Evolutionary conservation across 2,888 invertebrate genomes (phyloP).

Genomic region (Orthosia cruda): DNA sequence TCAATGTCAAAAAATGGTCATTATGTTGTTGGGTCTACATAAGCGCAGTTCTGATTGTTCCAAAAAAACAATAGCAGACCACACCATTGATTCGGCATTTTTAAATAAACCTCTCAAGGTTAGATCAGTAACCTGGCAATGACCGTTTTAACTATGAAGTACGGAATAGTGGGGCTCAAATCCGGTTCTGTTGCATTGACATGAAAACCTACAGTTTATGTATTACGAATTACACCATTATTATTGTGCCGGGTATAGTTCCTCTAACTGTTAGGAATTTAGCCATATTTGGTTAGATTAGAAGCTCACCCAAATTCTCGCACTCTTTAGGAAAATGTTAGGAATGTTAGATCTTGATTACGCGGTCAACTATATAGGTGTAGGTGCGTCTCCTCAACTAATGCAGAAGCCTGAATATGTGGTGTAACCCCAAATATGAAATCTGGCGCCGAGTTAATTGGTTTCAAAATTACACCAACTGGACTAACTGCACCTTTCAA

Average conservation of each 20-base stretch:
- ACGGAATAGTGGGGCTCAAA: slow-evolving; percentile 55
- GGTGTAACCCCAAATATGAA: slow-evolving; percentile 23
- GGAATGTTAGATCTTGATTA: neutral
- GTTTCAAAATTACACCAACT: slow-evolving; percentile 31
- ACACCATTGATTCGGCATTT: slow-evolving; percentile 72
- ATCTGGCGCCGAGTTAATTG: slow-evolving; percentile 19
- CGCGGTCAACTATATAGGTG: neutral
- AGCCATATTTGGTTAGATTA: neutral
- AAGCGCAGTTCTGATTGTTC: slow-evolving; percentile 70
- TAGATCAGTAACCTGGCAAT: slow-evolving; percentile 73
- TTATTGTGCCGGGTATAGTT: neutral
- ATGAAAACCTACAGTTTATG: slow-evolving; percentile 43
- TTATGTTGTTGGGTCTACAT: slow-evolving; percentile 15
- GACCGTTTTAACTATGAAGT: slow-evolving; percentile 69
- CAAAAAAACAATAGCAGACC: slow-evolving; percentile 72
- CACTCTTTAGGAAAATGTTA: neutral
- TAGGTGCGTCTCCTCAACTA: neutral
- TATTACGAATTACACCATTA: slow-evolving; percentile 34
- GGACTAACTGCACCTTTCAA: slow-evolving; percentile 20
- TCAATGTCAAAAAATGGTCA: slow-evolving; percentile 49
- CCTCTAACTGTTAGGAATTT: neutral
- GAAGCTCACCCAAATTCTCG: neutral
- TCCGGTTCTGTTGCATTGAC: slow-evolving; percentile 70
- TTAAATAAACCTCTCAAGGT: slow-evolving; percentile 70
- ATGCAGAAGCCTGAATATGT: neutral